phyloP scores from a whole-genome alignment of 2,888 invertebrate species.

The Willowsia nigromaculata region DNA sequence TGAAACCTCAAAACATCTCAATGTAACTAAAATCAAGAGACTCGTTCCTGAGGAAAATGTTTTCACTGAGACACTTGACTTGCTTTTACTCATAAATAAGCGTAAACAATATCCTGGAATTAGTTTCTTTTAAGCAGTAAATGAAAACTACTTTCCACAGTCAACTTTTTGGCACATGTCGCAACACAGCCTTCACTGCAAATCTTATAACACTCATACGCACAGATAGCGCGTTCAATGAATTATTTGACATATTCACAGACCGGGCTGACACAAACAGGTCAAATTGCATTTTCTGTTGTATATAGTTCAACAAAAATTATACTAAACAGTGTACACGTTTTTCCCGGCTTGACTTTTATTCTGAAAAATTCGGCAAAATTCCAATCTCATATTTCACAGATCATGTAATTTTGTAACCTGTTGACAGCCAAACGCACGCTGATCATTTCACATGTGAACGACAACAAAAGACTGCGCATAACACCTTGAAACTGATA shows the following conservation, averaged over 20 bases:
- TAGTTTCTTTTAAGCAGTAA: not conserved
- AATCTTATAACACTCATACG: no score
- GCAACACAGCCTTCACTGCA: no score
- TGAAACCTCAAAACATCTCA: not conserved
- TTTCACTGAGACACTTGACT: not conserved
- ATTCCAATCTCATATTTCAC: slow-evolving; percentile 14
- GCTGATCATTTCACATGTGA: slow-evolving; percentile 27
- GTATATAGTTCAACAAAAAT: no score
- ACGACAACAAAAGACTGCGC: slow-evolving; percentile 54
- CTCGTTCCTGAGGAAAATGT: not conserved
- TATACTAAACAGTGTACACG: no score
- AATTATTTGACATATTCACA: no score
- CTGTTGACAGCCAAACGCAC: slow-evolving; percentile 45
- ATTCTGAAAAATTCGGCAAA: not conserved
- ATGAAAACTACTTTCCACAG: no score
- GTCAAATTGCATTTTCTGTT: no score
- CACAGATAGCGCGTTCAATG: no score
- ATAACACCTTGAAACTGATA: slow-evolving; percentile 15
- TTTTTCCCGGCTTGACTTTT: not conserved
- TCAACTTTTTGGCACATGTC: no score
- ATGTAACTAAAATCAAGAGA: not conserved
- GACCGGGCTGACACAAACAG: no score
- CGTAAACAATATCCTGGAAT: not conserved
- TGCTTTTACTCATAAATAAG: not conserved
- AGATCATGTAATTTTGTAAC: no score